A percentile compares a stretch with the other conserved stretches of the same genome.
Conservation (phyloP, 1,140 invertebrate species). For the Drosophila gunungcola region DNA sequence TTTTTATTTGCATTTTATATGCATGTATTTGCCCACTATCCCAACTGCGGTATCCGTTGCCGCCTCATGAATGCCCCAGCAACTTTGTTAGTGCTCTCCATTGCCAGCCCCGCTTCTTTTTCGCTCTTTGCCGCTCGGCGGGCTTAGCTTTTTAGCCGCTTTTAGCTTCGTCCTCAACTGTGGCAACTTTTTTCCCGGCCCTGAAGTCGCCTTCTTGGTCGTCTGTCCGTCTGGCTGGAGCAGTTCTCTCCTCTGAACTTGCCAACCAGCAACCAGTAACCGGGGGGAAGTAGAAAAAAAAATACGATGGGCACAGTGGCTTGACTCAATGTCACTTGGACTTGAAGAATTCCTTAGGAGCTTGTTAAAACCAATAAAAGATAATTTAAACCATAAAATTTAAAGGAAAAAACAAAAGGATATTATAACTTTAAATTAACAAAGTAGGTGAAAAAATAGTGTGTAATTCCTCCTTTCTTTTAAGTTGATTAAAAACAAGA, state of each 20-base stretch:
- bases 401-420: too few relatives aligned
- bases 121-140: slow-evolving; percentile 15
- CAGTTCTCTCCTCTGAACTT: slow-evolving; percentile 22
- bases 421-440: too few relatives aligned
- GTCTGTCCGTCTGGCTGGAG: slow-evolving; percentile 60
- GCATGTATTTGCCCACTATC: slow-evolving; percentile 55
- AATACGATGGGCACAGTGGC: slow-evolving; percentile 19
- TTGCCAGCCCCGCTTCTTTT: slow-evolving; percentile 10
- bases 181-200: slow-evolving; percentile 30
- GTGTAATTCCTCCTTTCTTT: too few relatives aligned
- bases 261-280: slow-evolving; percentile 13
- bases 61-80: slow-evolving; percentile 58
- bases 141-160: slow-evolving; percentile 59
- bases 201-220: slow-evolving; percentile 30
- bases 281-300: slow-evolving; percentile 22
- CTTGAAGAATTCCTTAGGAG: too few relatives aligned
- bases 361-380: too few relatives aligned
- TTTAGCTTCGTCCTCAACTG: slow-evolving; percentile 62
- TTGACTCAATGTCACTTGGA: too few relatives aligned
- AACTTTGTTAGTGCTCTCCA: slow-evolving; percentile 58
- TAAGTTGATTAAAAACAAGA: too few relatives aligned
- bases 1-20: slow-evolving; percentile 83
- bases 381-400: too few relatives aligned
- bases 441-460: too few relatives aligned
- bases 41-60: slow-evolving; percentile 40